Evolutionary conservation across 2,113 vertebrate genomes (phyloP).

Genomic region (Siniperca knerii): DNA sequence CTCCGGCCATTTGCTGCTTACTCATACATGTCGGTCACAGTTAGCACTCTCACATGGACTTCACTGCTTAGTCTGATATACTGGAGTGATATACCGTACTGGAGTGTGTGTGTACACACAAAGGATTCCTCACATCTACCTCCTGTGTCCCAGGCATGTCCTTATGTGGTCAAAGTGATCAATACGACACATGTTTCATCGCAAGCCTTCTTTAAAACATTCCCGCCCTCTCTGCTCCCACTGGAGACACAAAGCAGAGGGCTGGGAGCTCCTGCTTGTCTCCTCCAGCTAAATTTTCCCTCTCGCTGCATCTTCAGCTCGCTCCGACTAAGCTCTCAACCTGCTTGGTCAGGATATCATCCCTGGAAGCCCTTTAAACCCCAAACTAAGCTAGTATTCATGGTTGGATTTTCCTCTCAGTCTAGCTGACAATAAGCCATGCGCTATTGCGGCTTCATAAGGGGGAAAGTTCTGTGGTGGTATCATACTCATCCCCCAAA

Average conservation of each 20-base stretch:
- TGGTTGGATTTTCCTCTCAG: slow-evolving; percentile 69
- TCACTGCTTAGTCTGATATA: not conserved
- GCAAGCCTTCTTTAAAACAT: slow-evolving; percentile 70
- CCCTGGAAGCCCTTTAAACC: slow-evolving; percentile 66
- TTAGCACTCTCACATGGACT: slow-evolving; percentile 1
- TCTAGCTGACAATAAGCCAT: slow-evolving; percentile 64
- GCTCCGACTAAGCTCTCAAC: slow-evolving; percentile 44
- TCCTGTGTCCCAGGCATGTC: slow-evolving; percentile 61
- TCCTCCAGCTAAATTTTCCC: slow-evolving; percentile 28
- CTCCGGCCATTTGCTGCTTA: slow-evolving; percentile 56
- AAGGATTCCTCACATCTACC: slow-evolving; percentile 67
- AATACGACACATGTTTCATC: slow-evolving; percentile 78
- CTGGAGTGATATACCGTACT: no score
- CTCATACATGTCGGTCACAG: slow-evolving; percentile 53
- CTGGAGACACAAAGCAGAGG: slow-evolving; percentile 73
- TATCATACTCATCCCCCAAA: slow-evolving; percentile 66
- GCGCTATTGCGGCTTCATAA: slow-evolving; percentile 33
- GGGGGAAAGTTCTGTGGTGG: slow-evolving; percentile 62
- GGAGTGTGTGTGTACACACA: slow-evolving; percentile 11
- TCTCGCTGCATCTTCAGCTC: slow-evolving; percentile 26
- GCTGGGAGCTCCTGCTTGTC: slow-evolving; percentile 23
- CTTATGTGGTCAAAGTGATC: slow-evolving; percentile 82
- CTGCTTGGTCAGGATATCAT: slow-evolving; percentile 57
- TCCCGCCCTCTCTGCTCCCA: slow-evolving; percentile 50
- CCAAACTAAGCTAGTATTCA: slow-evolving; percentile 61